Evolutionary conservation across 2,888 invertebrate species (phyloP).

Genomic region (Rhabditophanes sp.): DNA sequence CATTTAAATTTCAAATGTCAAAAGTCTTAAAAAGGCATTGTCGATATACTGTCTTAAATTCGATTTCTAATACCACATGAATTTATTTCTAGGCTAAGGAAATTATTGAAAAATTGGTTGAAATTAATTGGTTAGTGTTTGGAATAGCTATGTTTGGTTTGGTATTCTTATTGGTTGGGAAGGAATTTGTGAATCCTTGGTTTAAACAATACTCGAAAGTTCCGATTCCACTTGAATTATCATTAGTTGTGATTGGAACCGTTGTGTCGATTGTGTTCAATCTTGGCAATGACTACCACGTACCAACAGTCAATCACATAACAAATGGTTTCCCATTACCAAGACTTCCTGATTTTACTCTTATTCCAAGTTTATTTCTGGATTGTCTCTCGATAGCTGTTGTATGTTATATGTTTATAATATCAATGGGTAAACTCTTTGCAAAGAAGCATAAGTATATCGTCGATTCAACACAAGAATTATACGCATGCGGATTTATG

Average conservation of each 20-base stretch:
- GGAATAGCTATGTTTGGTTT: conserved; percentile 26
- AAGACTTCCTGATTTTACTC: conserved; percentile 27
- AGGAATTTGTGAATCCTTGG: conserved; percentile 27
- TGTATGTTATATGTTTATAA: conserved; percentile 48
- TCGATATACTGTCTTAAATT: no score
- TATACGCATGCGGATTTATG: conserved; percentile 45
- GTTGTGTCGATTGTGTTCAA: conserved; percentile 44
- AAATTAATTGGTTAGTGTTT: conserved; percentile 20
- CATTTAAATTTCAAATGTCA: no score
- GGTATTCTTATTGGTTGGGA: conserved; percentile 25
- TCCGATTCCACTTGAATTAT: conserved; percentile 37
- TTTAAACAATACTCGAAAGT: conserved; percentile 24
- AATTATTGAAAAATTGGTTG: no score
- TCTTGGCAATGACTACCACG: conserved; percentile 41
- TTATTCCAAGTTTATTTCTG: conserved; percentile 48
- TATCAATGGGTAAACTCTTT: conserved; percentile 49
- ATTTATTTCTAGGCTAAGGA: no score
- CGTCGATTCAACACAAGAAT: conserved; percentile 46
- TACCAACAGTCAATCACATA: conserved; percentile 45
- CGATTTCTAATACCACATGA: no score
- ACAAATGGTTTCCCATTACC: conserved; percentile 45
- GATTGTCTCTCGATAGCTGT: conserved; percentile 47
- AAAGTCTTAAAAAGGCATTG: no score
- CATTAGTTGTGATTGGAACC: conserved; percentile 45
- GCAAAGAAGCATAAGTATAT: conserved; percentile 48